These are phyloP conservation scores for Antigone vipio DNA, from an alignment of 2,113 vertebrate species.

Conservation along the genomic window DNA sequence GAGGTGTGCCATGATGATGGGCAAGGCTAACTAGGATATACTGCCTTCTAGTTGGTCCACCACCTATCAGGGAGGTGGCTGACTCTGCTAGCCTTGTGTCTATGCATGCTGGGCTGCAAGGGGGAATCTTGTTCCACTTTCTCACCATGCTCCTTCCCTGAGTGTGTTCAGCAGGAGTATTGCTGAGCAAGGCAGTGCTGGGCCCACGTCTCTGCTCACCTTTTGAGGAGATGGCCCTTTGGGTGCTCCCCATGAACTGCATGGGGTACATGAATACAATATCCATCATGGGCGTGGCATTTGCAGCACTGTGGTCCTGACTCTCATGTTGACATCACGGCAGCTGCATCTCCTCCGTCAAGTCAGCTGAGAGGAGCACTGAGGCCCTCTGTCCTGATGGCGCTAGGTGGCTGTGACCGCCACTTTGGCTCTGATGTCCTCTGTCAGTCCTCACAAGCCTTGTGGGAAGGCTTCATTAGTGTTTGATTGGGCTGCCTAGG, in stretches of 20 bases:
- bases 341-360: background rate
- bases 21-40: background rate
- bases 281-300: fast-evolving
- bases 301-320: background rate
- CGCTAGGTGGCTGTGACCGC: background rate
- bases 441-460: background rate
- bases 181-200: background rate
- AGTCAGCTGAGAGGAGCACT: background rate
- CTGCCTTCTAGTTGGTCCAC: background rate
- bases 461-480: background rate
- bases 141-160: background rate
- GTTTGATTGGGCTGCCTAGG: background rate
- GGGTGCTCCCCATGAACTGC: background rate
- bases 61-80: background rate
- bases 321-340: fast-evolving
- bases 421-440: background rate
- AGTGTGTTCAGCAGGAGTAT: background rate
- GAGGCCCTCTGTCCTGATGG: background rate
- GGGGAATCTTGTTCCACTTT: fast-evolving
- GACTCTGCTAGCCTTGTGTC: background rate
- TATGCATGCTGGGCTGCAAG: background rate
- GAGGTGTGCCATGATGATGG: background rate
- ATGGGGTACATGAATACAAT: fast-evolving
- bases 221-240: background rate
- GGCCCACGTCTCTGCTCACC: fast-evolving